Percentiles rank a stretch among this genome's conserved stretches.
Evolutionary conservation across 2,888 invertebrate genomes (phyloP).

Genomic region (Megamerina dolium): DNA sequence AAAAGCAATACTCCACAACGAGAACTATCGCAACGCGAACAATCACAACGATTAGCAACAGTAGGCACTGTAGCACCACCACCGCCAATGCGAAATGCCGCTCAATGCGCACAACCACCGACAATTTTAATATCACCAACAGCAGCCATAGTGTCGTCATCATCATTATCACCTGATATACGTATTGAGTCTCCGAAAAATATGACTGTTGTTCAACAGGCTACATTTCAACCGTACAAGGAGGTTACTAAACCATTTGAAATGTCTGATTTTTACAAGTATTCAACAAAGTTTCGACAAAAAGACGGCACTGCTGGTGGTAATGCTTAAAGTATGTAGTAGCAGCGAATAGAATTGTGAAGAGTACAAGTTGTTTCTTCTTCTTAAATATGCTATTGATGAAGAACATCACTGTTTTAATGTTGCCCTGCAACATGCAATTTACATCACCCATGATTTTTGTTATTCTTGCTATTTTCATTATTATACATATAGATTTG

Average conservation of each 20-base stretch:
- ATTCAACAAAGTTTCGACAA: constrained; percentile 87
- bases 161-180: constrained; percentile 44
- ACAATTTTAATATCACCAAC: constrained; percentile 12
- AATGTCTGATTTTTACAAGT: constrained; percentile 97
- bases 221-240: constrained; percentile 83
- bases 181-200: constrained; percentile 74
- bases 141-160: constrained; percentile 19
- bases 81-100: constrained; percentile 24
- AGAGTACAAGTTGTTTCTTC: too few species aligned
- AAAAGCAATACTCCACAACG: constrained; percentile 20
- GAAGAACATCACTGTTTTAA: too few species aligned
- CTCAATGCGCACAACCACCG: not conserved
- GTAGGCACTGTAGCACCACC: constrained; percentile 30
- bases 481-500: too few species aligned
- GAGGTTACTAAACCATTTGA: constrained; percentile 96
- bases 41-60: not conserved
- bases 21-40: too few species aligned
- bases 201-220: constrained; percentile 78
- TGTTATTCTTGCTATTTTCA: too few species aligned
- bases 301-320: constrained; percentile 41
- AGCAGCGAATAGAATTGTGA: not conserved
- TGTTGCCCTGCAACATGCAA: too few species aligned
- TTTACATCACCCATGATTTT: too few species aligned
- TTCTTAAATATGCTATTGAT: too few species aligned
- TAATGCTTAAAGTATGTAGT: constrained; percentile 7